phyloP scores from a whole-genome alignment of 53 echinoderm and acorn worm species.

The Echinometra lucunter region DNA sequence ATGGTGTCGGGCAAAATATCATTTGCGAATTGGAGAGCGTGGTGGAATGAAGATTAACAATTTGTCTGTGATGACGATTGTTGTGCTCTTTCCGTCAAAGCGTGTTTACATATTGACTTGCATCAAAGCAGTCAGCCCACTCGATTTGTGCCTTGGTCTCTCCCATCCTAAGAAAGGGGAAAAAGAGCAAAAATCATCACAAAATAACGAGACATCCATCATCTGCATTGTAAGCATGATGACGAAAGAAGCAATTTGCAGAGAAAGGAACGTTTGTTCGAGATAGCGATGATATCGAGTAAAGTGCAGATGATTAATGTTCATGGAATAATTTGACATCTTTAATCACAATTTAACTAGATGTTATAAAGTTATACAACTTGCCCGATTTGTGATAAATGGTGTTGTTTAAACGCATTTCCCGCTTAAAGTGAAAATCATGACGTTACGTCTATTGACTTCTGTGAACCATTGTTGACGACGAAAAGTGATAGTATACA shows the following conservation, averaged over 20 bases:
- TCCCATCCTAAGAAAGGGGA: not conserved
- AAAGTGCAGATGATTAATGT: not conserved
- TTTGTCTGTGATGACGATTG: not conserved
- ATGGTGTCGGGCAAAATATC: conserved; percentile 5
- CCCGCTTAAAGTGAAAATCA: not conserved
- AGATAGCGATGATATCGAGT: not conserved
- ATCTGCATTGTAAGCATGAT: not conserved
- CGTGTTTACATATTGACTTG: not conserved
- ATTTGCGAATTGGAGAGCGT: not conserved
- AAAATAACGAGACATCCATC: not conserved
- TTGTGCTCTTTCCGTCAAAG: not conserved
- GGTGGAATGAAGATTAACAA: conserved; percentile 16
- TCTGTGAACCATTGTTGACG: not conserved
- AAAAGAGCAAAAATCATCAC: not conserved
- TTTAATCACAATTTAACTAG: not conserved
- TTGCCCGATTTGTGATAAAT: not conserved
- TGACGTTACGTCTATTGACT: not conserved
- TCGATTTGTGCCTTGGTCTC: not conserved
- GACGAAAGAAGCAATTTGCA: not conserved
- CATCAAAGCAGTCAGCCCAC: not conserved
- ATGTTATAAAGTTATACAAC: not conserved
- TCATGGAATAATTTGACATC: not conserved
- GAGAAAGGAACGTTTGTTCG: not conserved
- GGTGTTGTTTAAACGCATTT: not conserved
- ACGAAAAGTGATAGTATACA: not conserved